Conservation (phyloP, 2,797 vertebrate genomes). For the Pteronotus mesoamericanus region DNA sequence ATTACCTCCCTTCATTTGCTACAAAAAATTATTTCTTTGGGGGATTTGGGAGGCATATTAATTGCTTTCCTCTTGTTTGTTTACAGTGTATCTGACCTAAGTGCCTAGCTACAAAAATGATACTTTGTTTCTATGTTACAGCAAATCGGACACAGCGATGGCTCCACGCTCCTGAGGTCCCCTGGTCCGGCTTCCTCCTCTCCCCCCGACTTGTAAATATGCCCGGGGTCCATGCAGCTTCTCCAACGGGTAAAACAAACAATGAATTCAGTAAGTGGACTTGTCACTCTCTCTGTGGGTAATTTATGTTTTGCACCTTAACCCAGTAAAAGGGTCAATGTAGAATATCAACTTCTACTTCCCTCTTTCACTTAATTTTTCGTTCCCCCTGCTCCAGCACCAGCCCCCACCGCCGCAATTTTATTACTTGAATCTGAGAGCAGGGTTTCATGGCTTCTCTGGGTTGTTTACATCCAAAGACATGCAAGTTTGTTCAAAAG, state of each 20-base stretch:
- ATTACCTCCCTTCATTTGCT: neutral
- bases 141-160: constrained; percentile 27
- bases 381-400: neutral
- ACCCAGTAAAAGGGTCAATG: neutral
- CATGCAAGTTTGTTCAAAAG: neutral
- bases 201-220: constrained; percentile 48
- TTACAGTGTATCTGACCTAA: neutral
- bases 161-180: neutral
- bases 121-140: neutral
- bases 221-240: constrained; percentile 46
- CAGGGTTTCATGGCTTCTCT: neutral
- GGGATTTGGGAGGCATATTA: neutral
- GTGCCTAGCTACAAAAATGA: neutral
- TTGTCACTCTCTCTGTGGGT: neutral
- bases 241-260: constrained; percentile 53
- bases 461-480: neutral
- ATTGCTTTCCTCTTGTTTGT: neutral
- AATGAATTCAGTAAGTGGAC: constrained; percentile 52
- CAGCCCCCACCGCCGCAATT: neutral
- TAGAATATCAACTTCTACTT: neutral
- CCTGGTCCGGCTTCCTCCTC: neutral
- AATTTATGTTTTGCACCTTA: neutral
- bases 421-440: neutral
- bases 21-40: neutral
- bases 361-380: neutral